Conservation (phyloP, 2,888 invertebrate genomes). For the Chrysomela aeneicollis region DNA sequence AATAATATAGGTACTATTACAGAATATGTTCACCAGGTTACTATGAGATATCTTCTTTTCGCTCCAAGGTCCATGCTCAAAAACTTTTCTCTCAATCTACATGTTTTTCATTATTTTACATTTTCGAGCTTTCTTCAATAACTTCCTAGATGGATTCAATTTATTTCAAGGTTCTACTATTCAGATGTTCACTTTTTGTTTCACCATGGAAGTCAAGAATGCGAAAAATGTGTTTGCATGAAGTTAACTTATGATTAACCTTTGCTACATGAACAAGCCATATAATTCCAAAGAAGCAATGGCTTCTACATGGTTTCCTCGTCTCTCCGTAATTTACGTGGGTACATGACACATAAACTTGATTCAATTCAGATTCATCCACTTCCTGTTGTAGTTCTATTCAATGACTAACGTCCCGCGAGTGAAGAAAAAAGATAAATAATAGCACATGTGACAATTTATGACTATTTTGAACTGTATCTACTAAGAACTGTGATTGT, state of each 20-base stretch:
- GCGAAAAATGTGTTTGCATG: background rate
- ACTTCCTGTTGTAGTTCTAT: slow-evolving; percentile 16
- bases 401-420: slow-evolving; percentile 28
- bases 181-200: no score
- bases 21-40: no score
- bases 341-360: background rate
- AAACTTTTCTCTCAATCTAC: no score
- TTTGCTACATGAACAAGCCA: background rate
- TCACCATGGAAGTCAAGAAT: no score
- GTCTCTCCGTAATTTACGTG: background rate
- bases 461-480: slow-evolving; percentile 28
- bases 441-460: slow-evolving; percentile 33
- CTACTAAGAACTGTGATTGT: slow-evolving; percentile 25
- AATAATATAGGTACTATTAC: no score
- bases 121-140: no score
- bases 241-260: background rate
- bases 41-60: no score
- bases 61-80: no score
- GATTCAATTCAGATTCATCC: slow-evolving; percentile 21
- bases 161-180: no score
- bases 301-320: background rate
- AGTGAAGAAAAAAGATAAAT: slow-evolving; percentile 25
- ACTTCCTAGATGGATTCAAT: no score
- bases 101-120: no score
- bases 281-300: background rate